These are phyloP conservation scores for Hylaeus volcanicus DNA, from an alignment of 1,140 invertebrate species.

Conservation along the genomic window DNA sequence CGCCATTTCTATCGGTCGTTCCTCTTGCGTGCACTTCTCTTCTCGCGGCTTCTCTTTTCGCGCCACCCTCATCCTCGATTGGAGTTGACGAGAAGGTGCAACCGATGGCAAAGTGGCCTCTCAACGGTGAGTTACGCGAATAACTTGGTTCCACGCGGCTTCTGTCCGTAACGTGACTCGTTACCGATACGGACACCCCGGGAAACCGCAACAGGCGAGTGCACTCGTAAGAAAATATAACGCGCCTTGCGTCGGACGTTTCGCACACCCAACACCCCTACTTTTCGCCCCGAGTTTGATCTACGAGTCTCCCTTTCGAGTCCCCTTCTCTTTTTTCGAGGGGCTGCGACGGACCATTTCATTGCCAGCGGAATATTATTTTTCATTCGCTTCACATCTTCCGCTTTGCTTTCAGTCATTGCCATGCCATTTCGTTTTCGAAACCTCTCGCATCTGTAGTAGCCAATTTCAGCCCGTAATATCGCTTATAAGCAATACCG, in stretches of 20 bases:
- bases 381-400: not conserved
- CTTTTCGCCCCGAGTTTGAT: conserved; percentile 30
- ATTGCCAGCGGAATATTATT: not conserved
- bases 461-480: too few species aligned
- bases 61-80: conserved; percentile 26
- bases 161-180: conserved; percentile 42
- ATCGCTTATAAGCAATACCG: too few species aligned
- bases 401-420: not conserved
- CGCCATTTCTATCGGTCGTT: conserved; percentile 1
- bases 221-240: conserved; percentile 59
- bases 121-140: conserved; percentile 71
- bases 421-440: too few species aligned
- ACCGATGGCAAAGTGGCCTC: conserved; percentile 67
- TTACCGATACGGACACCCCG: conserved; percentile 33
- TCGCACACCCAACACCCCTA: conserved; percentile 5
- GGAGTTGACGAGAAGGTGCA: conserved; percentile 50
- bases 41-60: conserved; percentile 23
- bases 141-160: conserved; percentile 56
- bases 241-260: conserved; percentile 38
- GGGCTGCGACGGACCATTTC: conserved; percentile 12
- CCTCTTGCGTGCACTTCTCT: conserved; percentile 23
- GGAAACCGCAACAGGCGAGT: conserved; percentile 35
- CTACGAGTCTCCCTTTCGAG: conserved; percentile 12
- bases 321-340: too few species aligned
- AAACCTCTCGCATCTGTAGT: too few species aligned